phyloP scores from a whole-genome alignment of 2,888 invertebrate genomes.

The Idaea straminata region DNA sequence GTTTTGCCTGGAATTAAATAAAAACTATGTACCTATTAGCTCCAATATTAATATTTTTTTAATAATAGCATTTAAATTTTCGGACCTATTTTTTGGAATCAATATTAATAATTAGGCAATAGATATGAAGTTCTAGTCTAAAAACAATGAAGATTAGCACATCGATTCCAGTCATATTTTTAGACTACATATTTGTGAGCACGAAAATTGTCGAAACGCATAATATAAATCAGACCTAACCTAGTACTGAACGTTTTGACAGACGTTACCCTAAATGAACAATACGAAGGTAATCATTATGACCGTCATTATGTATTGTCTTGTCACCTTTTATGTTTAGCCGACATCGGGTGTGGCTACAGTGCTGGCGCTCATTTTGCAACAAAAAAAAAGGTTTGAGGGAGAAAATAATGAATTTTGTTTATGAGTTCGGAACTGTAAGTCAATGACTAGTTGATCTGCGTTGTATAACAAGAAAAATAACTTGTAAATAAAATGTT shows the following conservation, averaged over 20 bases:
- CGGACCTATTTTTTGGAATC: too few relatives aligned
- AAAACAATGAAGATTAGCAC: neutral
- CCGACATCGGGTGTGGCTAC: slow-evolving; percentile 51
- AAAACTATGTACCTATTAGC: too few relatives aligned
- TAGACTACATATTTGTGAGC: neutral
- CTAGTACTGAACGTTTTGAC: neutral
- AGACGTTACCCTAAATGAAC: slow-evolving; percentile 50
- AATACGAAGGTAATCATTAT: slow-evolving; percentile 64
- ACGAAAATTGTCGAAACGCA: neutral
- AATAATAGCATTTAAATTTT: too few relatives aligned
- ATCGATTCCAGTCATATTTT: neutral
- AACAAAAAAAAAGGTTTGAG: neutral
- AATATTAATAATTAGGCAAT: too few relatives aligned
- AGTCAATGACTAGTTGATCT: too few relatives aligned
- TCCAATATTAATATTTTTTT: too few relatives aligned
- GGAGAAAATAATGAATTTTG: neutral
- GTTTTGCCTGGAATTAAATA: too few relatives aligned
- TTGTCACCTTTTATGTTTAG: slow-evolving; percentile 61
- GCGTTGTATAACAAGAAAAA: too few relatives aligned
- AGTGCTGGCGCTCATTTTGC: slow-evolving; percentile 20
- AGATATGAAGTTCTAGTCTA: too few relatives aligned
- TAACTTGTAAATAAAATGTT: too few relatives aligned
- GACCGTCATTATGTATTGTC: slow-evolving; percentile 68
- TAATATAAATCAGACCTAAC: neutral
- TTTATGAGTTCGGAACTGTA: neutral